Conservation (phyloP, 2,113 vertebrate genomes). For the Seriola dumerili region DNA sequence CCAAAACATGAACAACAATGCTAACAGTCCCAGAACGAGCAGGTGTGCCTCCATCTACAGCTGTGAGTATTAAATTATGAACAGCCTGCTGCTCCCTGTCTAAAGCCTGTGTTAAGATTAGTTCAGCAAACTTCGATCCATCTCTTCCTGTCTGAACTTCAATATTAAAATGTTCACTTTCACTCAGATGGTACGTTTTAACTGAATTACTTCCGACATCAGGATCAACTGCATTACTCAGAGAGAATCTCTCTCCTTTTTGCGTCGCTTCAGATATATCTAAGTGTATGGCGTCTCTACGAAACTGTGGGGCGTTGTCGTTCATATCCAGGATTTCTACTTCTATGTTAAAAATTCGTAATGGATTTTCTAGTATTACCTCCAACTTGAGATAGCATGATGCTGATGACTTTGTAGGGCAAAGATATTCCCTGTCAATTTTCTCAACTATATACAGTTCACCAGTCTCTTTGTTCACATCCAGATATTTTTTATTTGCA, state of each 20-base stretch:
- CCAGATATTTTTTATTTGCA: slow-evolving; percentile 78
- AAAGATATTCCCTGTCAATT: slow-evolving; percentile 80
- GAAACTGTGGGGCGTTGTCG: slow-evolving; percentile 71
- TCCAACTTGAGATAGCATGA: slow-evolving; percentile 65
- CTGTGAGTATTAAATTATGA: slow-evolving; percentile 72
- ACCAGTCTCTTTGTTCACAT: slow-evolving; percentile 84
- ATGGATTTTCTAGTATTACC: slow-evolving; percentile 47
- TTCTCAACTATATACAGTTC: slow-evolving; percentile 79
- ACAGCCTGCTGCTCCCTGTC: slow-evolving; percentile 69
- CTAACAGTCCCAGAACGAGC: slow-evolving; percentile 63
- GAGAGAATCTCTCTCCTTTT: slow-evolving; percentile 70
- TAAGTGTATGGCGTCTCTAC: slow-evolving; percentile 59
- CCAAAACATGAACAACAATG: slow-evolving; percentile 65
- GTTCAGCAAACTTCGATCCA: slow-evolving; percentile 55
- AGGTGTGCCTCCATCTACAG: slow-evolving; percentile 71
- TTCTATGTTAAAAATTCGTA: slow-evolving; percentile 67
- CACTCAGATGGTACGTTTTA: slow-evolving; percentile 57
- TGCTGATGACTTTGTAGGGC: slow-evolving; percentile 5
- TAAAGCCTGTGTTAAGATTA: slow-evolving; percentile 60
- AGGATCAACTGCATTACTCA: slow-evolving; percentile 72
- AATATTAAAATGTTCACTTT: slow-evolving; percentile 66
- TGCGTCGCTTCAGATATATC: slow-evolving; percentile 72
- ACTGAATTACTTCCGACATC: slow-evolving; percentile 68
- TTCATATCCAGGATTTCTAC: slow-evolving; percentile 75
- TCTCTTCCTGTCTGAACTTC: slow-evolving; percentile 73